Evolutionary conservation across 1,140 invertebrate species (phyloP).

Genomic region (Musca domestica): DNA sequence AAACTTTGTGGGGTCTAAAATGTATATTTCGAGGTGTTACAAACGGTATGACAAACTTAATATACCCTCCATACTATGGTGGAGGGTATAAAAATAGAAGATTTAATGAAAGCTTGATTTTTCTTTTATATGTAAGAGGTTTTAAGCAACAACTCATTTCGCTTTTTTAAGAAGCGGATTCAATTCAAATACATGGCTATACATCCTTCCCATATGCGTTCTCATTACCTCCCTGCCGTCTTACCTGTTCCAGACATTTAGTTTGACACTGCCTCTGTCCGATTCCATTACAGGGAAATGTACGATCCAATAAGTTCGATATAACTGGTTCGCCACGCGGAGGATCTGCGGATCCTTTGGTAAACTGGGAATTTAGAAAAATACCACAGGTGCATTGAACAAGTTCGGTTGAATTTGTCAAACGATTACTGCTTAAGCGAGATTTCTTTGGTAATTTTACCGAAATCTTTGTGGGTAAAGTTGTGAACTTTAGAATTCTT

Average conservation of each 20-base stretch:
- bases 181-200: too few relatives aligned
- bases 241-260: slow-evolving; percentile 74
- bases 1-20: too few relatives aligned
- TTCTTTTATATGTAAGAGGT: too few relatives aligned
- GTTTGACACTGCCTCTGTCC: slow-evolving; percentile 73
- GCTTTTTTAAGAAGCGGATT: too few relatives aligned
- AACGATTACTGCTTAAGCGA: background rate
- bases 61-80: too few relatives aligned
- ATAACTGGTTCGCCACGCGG: slow-evolving; percentile 65
- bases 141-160: too few relatives aligned
- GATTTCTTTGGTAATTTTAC: background rate
- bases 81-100: too few relatives aligned
- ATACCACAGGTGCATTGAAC: slow-evolving; percentile 66
- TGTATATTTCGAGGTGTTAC: too few relatives aligned
- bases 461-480: slow-evolving; percentile 23
- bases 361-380: slow-evolving; percentile 66
- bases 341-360: slow-evolving; percentile 56
- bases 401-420: background rate
- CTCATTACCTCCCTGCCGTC: too few relatives aligned
- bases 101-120: too few relatives aligned
- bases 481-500: background rate
- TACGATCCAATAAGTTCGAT: slow-evolving; percentile 64
- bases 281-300: slow-evolving; percentile 62
- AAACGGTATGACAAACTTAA: too few relatives aligned
- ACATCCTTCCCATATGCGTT: too few relatives aligned